These are phyloP conservation scores for Dascillus cervinus DNA, from an alignment of 2,888 invertebrate species.

Conservation along the genomic window DNA sequence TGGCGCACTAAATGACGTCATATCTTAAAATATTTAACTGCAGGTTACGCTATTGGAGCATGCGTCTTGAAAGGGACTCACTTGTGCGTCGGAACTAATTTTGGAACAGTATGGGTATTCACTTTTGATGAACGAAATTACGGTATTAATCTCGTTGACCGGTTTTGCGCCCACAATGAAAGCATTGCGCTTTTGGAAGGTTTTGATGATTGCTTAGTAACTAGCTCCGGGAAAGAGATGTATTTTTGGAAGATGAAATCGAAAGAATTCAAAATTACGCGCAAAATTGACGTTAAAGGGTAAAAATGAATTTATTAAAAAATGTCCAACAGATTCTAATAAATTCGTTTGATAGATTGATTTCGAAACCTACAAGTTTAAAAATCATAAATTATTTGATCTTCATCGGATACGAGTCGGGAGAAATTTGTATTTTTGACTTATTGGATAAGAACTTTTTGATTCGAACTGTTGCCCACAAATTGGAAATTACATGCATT, in stretches of 20 bases:
- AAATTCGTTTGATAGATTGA: no score
- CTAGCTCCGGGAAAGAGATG: conserved; percentile 19
- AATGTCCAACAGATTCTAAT: no score
- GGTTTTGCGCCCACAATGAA: conserved; percentile 22
- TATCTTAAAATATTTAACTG: conserved; percentile 6
- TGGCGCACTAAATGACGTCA: not conserved
- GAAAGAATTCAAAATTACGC: conserved; percentile 20
- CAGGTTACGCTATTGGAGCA: conserved; percentile 22
- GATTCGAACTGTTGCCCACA: conserved; percentile 21
- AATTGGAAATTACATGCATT: conserved; percentile 23
- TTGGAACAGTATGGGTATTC: conserved; percentile 26
- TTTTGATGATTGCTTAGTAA: conserved; percentile 20
- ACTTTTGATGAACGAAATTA: conserved; percentile 13
- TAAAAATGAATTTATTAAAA: conserved; percentile 10
- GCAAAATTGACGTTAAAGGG: conserved; percentile 21
- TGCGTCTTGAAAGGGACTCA: conserved; percentile 21
- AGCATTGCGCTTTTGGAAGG: conserved; percentile 21
- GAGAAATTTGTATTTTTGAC: conserved; percentile 26
- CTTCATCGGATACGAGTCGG: conserved; percentile 25
- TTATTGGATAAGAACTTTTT: conserved; percentile 19
- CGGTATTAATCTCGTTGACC: conserved; percentile 17
- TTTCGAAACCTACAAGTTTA: conserved; percentile 19
- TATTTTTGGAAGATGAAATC: conserved; percentile 21
- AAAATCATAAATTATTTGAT: conserved; percentile 21
- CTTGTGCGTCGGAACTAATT: conserved; percentile 24